These are phyloP conservation scores for Spea bombifrons DNA, from an alignment of 2,113 vertebrate species.

Conservation along the genomic window DNA sequence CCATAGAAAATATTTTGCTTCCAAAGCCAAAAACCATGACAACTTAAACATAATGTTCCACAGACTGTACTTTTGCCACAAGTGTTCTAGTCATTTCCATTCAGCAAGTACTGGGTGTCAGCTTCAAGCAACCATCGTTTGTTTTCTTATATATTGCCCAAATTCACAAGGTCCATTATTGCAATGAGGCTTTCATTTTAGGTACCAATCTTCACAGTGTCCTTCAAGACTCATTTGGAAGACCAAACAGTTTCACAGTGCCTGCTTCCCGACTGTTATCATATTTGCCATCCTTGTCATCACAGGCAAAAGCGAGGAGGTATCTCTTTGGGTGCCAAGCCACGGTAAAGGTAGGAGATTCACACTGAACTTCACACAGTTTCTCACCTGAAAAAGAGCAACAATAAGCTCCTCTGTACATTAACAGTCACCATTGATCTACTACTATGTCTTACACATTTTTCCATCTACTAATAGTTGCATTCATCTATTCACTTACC, in stretches of 20 bases:
- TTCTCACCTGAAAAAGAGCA: slow-evolving; percentile 80
- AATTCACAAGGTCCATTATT: no score
- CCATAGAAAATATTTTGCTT: no score
- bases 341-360: slow-evolving; percentile 96
- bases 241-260: slow-evolving; percentile 96
- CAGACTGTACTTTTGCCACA: no score
- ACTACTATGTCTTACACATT: not conserved
- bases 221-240: slow-evolving; percentile 88
- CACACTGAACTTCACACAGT: slow-evolving; percentile 98
- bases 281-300: slow-evolving; percentile 97
- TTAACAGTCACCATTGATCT: not conserved
- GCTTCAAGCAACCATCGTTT: no score
- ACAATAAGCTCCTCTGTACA: not conserved
- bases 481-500: slow-evolving; percentile 62
- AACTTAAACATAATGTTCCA: no score
- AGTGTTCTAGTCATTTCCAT: no score
- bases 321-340: slow-evolving; percentile 97
- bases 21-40: no score
- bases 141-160: no score
- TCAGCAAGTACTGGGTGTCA: no score
- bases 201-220: no score
- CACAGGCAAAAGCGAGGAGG: slow-evolving; percentile 91
- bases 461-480: not conserved
- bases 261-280: slow-evolving; percentile 95
- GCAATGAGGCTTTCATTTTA: no score